These are phyloP conservation scores for Papilio xuthus DNA, from an alignment of 1,140 invertebrate species.

Conservation along the genomic window DNA sequence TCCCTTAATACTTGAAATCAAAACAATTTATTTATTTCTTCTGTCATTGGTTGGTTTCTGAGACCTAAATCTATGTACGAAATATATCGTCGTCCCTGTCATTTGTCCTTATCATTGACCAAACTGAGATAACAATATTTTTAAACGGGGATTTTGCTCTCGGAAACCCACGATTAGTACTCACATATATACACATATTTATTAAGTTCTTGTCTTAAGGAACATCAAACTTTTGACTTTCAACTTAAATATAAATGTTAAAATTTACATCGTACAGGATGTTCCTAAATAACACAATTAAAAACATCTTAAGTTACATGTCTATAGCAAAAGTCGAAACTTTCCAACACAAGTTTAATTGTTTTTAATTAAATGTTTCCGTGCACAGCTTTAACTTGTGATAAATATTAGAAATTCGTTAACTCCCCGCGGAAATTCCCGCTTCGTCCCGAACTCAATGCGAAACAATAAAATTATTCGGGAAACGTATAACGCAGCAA, in stretches of 20 bases:
- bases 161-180: too few species aligned
- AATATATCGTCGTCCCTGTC: too few species aligned
- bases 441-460: not conserved
- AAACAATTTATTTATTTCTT: too few species aligned
- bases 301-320: slow-evolving; percentile 1
- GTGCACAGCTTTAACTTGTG: slow-evolving; percentile 13
- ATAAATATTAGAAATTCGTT: slow-evolving; percentile 23
- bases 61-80: too few species aligned
- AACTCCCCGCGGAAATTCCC: slow-evolving; percentile 1
- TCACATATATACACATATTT: too few species aligned
- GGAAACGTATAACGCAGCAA: not conserved
- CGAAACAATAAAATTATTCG: slow-evolving; percentile 10
- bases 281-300: not conserved
- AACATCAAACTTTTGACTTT: not conserved
- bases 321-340: not conserved
- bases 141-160: too few species aligned
- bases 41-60: too few species aligned
- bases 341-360: not conserved
- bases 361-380: slow-evolving; percentile 19
- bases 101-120: too few species aligned
- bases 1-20: too few species aligned
- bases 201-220: not conserved
- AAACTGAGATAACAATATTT: too few species aligned
- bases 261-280: not conserved
- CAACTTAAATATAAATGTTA: not conserved